A percentile compares a stretch with the other conserved stretches of the same genome.
These are phyloP conservation scores for Marmota monax DNA, from an alignment of 2,113 vertebrate genomes.

Conservation along the genomic window DNA sequence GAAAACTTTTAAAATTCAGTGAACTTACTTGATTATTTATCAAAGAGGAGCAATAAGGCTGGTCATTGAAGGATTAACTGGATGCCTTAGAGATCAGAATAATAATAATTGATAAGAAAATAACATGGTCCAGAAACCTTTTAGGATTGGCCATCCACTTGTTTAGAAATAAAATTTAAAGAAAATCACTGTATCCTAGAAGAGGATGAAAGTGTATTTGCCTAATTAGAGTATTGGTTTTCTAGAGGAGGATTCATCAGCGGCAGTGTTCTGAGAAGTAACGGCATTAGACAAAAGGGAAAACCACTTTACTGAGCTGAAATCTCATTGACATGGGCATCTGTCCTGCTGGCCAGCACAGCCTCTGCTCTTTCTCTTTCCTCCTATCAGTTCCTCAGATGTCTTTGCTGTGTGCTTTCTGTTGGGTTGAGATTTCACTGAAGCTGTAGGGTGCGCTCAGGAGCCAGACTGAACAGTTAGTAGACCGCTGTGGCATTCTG, in stretches of 20 bases:
- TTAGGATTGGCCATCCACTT: not conserved
- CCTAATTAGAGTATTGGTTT: not conserved
- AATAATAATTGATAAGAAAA: not conserved
- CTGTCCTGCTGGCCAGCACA: not conserved
- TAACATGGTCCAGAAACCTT: not conserved
- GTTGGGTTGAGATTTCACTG: not conserved
- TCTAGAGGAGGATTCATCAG: not conserved
- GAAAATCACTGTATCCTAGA: not conserved
- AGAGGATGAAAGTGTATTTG: not conserved
- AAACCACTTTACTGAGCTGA: not conserved
- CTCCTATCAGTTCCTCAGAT: not conserved
- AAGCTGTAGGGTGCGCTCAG: fast-evolving
- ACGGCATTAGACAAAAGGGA: not conserved
- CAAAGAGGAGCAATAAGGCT: not conserved
- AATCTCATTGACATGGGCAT: not conserved
- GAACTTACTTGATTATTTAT: not conserved
- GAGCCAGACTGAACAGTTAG: not conserved
- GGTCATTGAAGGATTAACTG: not conserved
- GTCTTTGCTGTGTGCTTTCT: not conserved
- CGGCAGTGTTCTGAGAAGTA: not conserved
- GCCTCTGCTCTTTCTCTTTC: not conserved
- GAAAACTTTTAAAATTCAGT: not conserved
- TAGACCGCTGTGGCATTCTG: too few species aligned
- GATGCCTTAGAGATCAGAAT: not conserved
- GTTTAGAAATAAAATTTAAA: not conserved